Conservation (phyloP, 2,888 invertebrate species). For the Anticlea derivata region DNA sequence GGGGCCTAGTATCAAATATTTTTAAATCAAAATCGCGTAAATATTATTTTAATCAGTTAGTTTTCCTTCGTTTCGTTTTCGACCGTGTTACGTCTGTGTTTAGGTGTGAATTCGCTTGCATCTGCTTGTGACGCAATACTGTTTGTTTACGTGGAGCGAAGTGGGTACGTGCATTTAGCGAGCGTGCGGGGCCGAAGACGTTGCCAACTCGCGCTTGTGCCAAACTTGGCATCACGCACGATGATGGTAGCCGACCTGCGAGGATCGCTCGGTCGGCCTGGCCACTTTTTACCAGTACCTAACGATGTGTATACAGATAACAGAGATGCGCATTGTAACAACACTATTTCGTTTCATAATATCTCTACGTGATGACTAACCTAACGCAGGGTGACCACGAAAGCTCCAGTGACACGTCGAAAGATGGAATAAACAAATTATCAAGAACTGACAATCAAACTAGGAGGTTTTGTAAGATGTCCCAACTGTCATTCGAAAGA, state of each 20-base stretch:
- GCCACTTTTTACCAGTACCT: constrained; percentile 55
- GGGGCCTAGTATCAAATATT: constrained; percentile 49
- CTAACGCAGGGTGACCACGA: neutral
- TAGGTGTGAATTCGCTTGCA: constrained; percentile 54
- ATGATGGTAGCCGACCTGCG: constrained; percentile 54
- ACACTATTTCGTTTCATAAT: too few species aligned
- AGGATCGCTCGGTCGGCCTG: constrained; percentile 42
- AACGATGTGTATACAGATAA: too few species aligned
- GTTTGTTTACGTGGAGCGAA: constrained; percentile 73
- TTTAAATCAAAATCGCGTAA: constrained; percentile 56
- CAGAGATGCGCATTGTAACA: too few species aligned
- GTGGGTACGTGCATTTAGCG: constrained; percentile 60
- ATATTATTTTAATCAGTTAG: constrained; percentile 57
- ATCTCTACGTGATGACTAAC: too few species aligned
- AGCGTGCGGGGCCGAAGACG: constrained; percentile 49
- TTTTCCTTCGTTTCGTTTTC: constrained; percentile 34
- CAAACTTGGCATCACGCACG: constrained; percentile 67
- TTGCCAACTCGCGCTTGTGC: constrained; percentile 75
- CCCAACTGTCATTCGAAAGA: constrained; percentile 33
- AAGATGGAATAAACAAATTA: neutral
- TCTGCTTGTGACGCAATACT: constrained; percentile 65
- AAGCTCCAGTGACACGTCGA: neutral
- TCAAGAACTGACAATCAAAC: neutral
- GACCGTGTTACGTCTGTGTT: constrained; percentile 41
- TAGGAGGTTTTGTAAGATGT: constrained; percentile 41